Evolutionary conservation across 2,113 vertebrate genomes (phyloP), one percentile per base, ranked within the genome.

Genomic region (Ahaetulla prasina): DNA sequence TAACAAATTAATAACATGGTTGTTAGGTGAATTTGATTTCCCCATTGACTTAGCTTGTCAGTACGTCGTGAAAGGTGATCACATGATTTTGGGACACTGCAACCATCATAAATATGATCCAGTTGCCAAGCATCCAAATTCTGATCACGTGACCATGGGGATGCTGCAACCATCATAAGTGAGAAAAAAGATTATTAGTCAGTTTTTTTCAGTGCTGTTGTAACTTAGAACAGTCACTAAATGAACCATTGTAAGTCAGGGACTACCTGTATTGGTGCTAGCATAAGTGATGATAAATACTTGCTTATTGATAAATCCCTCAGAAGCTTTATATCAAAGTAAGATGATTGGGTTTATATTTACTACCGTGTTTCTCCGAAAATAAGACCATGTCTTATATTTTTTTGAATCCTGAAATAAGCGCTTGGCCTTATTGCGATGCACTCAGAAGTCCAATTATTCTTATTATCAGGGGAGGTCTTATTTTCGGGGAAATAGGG

Each of bases 241-340:
- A 63, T 68, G 12, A 68, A 68, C 63, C 12, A 16, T 16, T 68
- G 30, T 18, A 35, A n/a, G 5, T 68, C 30, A 7, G n/a, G 14
- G 14, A 35, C 63, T 68, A 35, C 30, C 30, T 68, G 1, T 39
- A 43, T 22, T 80, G 18, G 18, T 80, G 7, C 35, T 80, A 80
- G 35, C 35, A 39, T 96, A 93, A 91, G 0, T 0, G 94, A 49
- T 87, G 49, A 89, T 23, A 55, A 94, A 89, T 20, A 52, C 18
- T 94, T 96, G 43, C 84, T 93, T 57, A 88, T 92, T 93, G 94
- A 53, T 93, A 95, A 94, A 95, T 91, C 5, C 93, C n/a, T 93
- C 54, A n/a, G 30, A 27, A 45, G 92, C 85, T 94, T 93, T 92
- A 11, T 6, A 2, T 43, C 14, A 35, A 60, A 88, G 53, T 80